Evolutionary conservation across 1,140 invertebrate genomes (phyloP), one percentile per base, ranked within the genome.

Genomic region (Homalodisca vitripennis): DNA sequence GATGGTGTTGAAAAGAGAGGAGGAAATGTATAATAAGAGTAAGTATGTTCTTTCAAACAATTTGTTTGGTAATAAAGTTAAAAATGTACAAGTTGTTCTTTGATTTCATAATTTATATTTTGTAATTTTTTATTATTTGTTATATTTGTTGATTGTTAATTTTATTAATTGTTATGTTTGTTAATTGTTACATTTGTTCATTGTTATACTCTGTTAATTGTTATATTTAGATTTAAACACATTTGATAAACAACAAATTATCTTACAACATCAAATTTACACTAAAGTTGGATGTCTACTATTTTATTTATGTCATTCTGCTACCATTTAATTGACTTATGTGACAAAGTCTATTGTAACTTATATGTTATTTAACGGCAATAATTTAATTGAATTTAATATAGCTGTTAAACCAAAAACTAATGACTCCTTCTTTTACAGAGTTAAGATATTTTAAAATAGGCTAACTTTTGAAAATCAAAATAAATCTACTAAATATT

Each of bases 1-100:
- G 67, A 65, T 62, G 48, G 34, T 72, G 24, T 53, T 72, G 10
- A 51, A 66, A 27, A 41, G 67, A 20, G 53, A 67, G 48, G 47
- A 53, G 20, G 53, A 62, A 14, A 46, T 47, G 2, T 64, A 48
- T 24, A 62, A 29, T 46, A 60, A 41, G 47, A 62, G 69, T 67
- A 67, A 70, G 53, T 70, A 34, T n/a, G n/a, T n/a, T n/a, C n/a
- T n/a, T n/a, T n/a, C n/a, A n/a, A n/a, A n/a, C n/a, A n/a, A n/a
- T n/a, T n/a, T n/a, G n/a, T n/a, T n/a, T n/a, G n/a, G n/a, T n/a
- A n/a, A n/a, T n/a, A n/a, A n/a, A n/a, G n/a, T n/a, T n/a, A n/a
- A n/a, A n/a, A n/a, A n/a, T n/a, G n/a, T n/a, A 34, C 2, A 41
- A 22, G 1, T 66, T 20, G n/a, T 3, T 31, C 31, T 17, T 30